These are phyloP conservation scores for Dolichomitus sp. DNA, from an alignment of 2,888 invertebrate species.

Conservation along the genomic window DNA sequence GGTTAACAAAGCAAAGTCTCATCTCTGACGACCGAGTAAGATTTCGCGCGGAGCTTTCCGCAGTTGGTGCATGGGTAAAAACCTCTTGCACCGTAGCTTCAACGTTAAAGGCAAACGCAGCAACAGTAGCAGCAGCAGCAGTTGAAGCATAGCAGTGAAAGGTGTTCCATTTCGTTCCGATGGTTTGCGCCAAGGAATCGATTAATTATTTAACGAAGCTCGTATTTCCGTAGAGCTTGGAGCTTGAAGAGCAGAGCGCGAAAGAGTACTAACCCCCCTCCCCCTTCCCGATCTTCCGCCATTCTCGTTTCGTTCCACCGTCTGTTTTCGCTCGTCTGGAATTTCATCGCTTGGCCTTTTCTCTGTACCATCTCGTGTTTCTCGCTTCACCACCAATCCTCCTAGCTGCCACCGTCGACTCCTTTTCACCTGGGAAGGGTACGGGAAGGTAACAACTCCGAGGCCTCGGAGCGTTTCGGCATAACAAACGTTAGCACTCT, in stretches of 20 bases:
- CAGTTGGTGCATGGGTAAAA: conserved; percentile 47
- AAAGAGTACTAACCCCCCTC: conserved; percentile 23
- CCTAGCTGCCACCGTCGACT: conserved; percentile 35
- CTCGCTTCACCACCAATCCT: conserved; percentile 54
- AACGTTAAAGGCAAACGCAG: conserved; percentile 49
- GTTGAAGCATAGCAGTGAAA: conserved; percentile 55
- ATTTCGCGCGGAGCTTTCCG: conserved; percentile 49
- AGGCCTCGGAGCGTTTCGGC: conserved; percentile 10
- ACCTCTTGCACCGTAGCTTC: conserved; percentile 39
- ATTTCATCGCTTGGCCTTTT: conserved; percentile 63
- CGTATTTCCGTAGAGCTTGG: conserved; percentile 69
- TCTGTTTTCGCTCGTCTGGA: conserved; percentile 67
- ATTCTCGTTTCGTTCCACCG: conserved; percentile 68
- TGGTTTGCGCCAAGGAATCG: conserved; percentile 71
- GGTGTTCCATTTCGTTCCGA: conserved; percentile 70
- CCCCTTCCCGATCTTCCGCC: conserved; percentile 46
- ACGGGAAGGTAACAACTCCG: not conserved
- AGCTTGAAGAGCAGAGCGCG: conserved; percentile 26
- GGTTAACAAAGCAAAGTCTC: conserved; percentile 66
- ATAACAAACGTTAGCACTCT: conserved; percentile 35
- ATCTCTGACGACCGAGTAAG: conserved; percentile 56
- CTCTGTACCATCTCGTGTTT: conserved; percentile 48
- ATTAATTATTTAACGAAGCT: conserved; percentile 77
- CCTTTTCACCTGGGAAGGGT: conserved; percentile 33
- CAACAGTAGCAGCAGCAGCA: conserved; percentile 18